Conservation (phyloP, 1,140 invertebrate species). For the Bombus vancouverensis region DNA sequence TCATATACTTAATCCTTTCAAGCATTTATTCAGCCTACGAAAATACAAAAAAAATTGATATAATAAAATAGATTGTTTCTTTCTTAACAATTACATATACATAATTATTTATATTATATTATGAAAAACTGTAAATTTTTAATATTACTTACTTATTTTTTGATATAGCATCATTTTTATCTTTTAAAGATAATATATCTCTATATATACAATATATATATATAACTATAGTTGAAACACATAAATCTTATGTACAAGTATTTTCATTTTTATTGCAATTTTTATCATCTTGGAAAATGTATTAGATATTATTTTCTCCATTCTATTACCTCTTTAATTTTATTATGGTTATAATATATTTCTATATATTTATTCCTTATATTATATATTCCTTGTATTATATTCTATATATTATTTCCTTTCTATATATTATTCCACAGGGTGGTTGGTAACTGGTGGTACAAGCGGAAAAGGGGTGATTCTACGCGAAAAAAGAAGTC, state of each 20-base stretch:
- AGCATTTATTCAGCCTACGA: neutral
- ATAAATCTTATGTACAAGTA: neutral
- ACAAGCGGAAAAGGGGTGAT: no score
- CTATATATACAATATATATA: neutral
- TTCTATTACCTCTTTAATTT: neutral
- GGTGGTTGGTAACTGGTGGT: no score
- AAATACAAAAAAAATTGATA: neutral
- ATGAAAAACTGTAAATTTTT: neutral
- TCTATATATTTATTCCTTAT: neutral
- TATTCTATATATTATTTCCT: no score
- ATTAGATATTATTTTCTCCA: neutral
- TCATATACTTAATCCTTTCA: conserved; percentile 16
- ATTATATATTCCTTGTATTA: neutral
- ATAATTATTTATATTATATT: neutral
- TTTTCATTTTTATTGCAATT: neutral
- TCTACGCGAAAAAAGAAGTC: no score
- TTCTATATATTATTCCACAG: neutral
- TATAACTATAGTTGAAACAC: neutral
- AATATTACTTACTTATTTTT: conserved; percentile 13
- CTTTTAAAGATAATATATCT: neutral
- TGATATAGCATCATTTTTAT: neutral
- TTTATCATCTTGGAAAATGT: neutral
- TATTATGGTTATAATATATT: neutral
- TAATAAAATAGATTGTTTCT: neutral
- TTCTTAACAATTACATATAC: no score